Evolutionary conservation across 2,888 invertebrate genomes (phyloP), one percentile per base, ranked within the genome.

Genomic region (Lasioglossum oenotherae): DNA sequence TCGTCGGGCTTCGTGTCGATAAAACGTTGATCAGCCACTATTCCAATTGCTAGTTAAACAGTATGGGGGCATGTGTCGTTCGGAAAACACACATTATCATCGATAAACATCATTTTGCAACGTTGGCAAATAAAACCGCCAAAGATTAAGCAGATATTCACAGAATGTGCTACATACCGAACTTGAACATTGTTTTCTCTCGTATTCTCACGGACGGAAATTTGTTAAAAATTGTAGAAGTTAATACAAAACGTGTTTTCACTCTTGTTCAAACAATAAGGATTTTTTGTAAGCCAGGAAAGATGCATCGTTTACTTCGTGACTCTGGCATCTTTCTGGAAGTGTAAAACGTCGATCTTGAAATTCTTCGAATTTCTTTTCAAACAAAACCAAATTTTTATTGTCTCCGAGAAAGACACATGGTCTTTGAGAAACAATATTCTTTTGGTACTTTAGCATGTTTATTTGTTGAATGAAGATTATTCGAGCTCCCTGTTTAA

Each of bases 11-110:
- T 31, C 8, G 4, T 31, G 19, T 16, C 44, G n/a, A 57, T 57
- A 35, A 71, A 76, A 57, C 44, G 6, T 71, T 57, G 31, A 64
- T 64, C 60, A 81, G 60, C 53, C 31, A 19, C 69, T 38, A 23
- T 23, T 73, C n/a, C n/a, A 23, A 16, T 31, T 14, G 19, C 71
- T 19, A 0, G 35, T 16, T 12, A 77, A 46, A 77, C 35, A 46
- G 4, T 23, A 19, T 4, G n/a, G n/a, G n/a, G 19, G 19, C 19
- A 19, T 31, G 0, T 6, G 23, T 27, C 23, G 69, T 23, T 23
- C 10, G 4, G 10, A 38, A 38, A 69, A 69, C 23, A n/a, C 38
- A 12, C 19, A 35, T 31, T 67, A 31, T 35, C 67, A 6, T 8
- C 19, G 35, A 16, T 10, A 35, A 35, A 35, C 16, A 64, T 31